Conservation (phyloP, 2,888 invertebrate species). For the Mimachlamys varia region DNA sequence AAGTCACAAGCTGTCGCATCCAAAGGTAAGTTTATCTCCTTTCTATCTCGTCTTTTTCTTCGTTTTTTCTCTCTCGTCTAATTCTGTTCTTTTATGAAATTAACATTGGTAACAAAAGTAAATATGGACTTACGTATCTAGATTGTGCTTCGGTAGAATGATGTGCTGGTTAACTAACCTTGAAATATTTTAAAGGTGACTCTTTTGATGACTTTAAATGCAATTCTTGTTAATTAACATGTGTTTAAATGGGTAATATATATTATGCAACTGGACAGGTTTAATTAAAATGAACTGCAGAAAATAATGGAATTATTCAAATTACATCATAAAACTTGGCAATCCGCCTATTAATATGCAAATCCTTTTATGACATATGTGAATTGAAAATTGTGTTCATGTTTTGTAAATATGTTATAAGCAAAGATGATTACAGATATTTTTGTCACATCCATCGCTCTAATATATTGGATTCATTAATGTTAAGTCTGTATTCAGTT, state of each 20-base stretch:
- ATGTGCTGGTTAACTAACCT: neutral
- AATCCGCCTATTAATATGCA: neutral
- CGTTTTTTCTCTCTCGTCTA: neutral
- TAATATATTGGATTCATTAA: neutral
- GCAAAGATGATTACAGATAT: neutral
- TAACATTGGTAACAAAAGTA: too few relatives aligned
- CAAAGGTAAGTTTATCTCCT: neutral
- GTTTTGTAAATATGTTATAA: neutral
- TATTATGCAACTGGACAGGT: neutral
- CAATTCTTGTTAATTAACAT: neutral
- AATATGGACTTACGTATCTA: too few relatives aligned
- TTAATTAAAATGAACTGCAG: conserved; percentile 1
- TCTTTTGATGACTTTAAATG: neutral
- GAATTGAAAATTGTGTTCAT: neutral
- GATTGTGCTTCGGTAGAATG: too few relatives aligned
- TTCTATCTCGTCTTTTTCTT: neutral
- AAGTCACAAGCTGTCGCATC: neutral
- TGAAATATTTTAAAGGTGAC: neutral
- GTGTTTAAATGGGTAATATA: neutral
- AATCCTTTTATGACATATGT: neutral
- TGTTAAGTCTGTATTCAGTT: neutral
- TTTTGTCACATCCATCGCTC: neutral
- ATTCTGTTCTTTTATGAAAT: too few relatives aligned
- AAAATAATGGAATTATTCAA: conserved; percentile 26
- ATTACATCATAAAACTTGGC: neutral